Percentiles rank a stretch among this genome's conserved stretches.
These are phyloP conservation scores for Rhinophrynus dorsalis DNA, from an alignment of 2,797 vertebrate genomes.

Conservation along the genomic window DNA sequence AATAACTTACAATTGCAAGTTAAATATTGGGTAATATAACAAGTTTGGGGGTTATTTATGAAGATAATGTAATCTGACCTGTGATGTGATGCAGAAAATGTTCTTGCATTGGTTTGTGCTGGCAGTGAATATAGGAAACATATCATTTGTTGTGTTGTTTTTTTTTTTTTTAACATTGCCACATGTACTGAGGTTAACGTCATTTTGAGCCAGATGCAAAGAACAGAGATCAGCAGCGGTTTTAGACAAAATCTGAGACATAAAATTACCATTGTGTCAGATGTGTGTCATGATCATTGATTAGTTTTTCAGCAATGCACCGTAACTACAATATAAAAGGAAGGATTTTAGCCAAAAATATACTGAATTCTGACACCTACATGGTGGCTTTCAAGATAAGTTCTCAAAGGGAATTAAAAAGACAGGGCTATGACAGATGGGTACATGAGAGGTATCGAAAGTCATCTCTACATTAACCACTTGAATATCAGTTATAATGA, in stretches of 20 bases:
- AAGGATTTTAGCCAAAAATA: too few relatives aligned
- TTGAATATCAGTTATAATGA: too few relatives aligned
- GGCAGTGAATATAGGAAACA: conserved; percentile 10
- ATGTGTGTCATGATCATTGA: too few relatives aligned
- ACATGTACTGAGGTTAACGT: conserved; percentile 30
- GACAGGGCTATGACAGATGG: too few relatives aligned
- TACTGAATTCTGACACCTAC: not conserved
- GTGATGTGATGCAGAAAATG: conserved; percentile 24
- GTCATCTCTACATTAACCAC: too few relatives aligned
- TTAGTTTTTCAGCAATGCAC: too few relatives aligned
- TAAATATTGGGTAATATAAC: conserved; percentile 7
- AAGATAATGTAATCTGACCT: conserved; percentile 26
- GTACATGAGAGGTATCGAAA: too few relatives aligned
- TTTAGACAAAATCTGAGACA: not conserved
- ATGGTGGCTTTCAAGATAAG: too few relatives aligned
- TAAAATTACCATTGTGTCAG: conserved; percentile 10
- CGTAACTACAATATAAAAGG: too few relatives aligned
- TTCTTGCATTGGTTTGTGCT: conserved; percentile 15
- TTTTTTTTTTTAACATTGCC: conserved; percentile 1
- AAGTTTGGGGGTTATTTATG: not conserved
- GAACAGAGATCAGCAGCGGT: not conserved
- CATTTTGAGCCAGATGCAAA: conserved; percentile 2
- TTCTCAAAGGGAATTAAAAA: too few relatives aligned
- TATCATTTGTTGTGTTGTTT: not conserved
- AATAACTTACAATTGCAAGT: not conserved